phyloP scores from a whole-genome alignment of 1,140 invertebrate species.

The Pseudomyrmex concolor region DNA sequence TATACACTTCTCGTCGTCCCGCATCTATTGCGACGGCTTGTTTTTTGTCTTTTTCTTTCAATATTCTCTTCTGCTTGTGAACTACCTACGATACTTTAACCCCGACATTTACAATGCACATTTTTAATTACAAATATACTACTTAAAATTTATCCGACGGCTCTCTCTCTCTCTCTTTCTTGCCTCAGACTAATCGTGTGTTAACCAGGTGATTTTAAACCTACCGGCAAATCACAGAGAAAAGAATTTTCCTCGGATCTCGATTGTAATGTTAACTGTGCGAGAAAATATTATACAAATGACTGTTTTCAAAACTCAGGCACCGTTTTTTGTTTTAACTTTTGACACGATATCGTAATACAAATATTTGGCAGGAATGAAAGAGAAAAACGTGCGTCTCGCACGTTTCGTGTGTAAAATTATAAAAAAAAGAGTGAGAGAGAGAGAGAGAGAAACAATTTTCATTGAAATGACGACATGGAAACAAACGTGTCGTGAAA shows the following conservation, averaged over 20 bases:
- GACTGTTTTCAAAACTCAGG: conserved; percentile 15
- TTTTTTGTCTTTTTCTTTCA: neutral
- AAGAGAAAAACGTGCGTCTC: neutral
- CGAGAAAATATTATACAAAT: conserved; percentile 17
- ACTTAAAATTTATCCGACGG: conserved; percentile 50
- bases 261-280: conserved; percentile 30
- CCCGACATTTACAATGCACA: conserved; percentile 54
- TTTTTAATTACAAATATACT: conserved; percentile 56
- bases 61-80: neutral
- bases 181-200: conserved; percentile 19
- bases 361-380: conserved; percentile 32
- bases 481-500: neutral
- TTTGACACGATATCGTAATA: conserved; percentile 29
- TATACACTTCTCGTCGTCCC: conserved; percentile 66
- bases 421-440: neutral
- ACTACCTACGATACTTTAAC: conserved; percentile 56
- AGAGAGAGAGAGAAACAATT: neutral
- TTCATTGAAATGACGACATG: conserved; percentile 31
- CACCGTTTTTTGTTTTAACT: neutral
- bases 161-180: neutral
- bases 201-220: conserved; percentile 4
- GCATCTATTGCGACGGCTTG: conserved; percentile 22
- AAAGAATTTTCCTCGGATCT: neutral
- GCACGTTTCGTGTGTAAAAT: neutral
- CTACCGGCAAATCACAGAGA: neutral